These are phyloP conservation scores for Stegana nigrithorax DNA, from an alignment of 2,888 invertebrate genomes.

Conservation along the genomic window DNA sequence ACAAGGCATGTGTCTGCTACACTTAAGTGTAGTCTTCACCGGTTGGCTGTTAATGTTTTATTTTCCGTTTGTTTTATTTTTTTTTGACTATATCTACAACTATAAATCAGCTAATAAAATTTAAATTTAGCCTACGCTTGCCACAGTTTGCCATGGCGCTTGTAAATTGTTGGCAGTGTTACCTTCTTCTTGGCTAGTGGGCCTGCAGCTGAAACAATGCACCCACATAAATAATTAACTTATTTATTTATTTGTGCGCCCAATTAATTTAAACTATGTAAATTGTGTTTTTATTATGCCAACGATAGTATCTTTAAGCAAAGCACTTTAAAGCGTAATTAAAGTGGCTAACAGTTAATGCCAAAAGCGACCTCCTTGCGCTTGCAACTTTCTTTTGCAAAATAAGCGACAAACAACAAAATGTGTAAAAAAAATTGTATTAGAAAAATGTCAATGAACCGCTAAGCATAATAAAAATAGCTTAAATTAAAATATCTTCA, in stretches of 20 bases:
- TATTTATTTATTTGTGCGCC: background rate
- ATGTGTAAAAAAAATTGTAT: slow-evolving; percentile 19
- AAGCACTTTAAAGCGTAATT: background rate
- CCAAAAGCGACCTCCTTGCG: background rate
- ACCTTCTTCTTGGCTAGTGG: too few relatives aligned
- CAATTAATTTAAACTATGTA: slow-evolving; percentile 18
- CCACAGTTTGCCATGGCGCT: background rate
- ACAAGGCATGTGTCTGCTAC: too few relatives aligned
- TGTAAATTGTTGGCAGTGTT: background rate
- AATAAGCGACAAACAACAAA: background rate
- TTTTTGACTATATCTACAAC: background rate
- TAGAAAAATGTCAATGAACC: slow-evolving; percentile 49
- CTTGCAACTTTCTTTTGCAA: background rate
- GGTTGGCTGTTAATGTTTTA: too few relatives aligned
- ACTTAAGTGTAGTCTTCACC: too few relatives aligned
- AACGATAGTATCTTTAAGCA: background rate
- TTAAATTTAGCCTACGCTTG: background rate
- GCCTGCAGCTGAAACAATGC: background rate
- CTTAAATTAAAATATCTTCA: slow-evolving; percentile 44
- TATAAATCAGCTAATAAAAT: slow-evolving; percentile 13
- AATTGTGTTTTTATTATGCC: background rate
- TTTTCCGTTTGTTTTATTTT: background rate
- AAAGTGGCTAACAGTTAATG: background rate
- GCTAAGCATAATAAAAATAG: slow-evolving; percentile 31
- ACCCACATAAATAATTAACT: slow-evolving; percentile 7